Base-by-base conservation (phyloP, 2,888 invertebrate genomes). In the Cabera pusaria region DNA sequence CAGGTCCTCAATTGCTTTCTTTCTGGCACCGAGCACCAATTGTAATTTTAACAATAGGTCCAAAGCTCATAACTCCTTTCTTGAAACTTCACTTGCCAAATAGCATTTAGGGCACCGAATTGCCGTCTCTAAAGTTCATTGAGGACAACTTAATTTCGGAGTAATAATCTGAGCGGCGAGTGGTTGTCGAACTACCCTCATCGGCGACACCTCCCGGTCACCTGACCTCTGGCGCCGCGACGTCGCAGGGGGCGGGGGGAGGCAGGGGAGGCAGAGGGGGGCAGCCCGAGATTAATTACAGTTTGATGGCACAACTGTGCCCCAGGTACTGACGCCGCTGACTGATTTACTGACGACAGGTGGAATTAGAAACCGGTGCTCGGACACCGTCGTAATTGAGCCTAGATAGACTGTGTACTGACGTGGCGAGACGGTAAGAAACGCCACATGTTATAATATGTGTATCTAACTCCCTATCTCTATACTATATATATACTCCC, bases 211-310 rank as follows among this genome's bases (percentile, higher is more conserved):
- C 29, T 32, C 11, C 19, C 40, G 72, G 73, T 73, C 79, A 78
- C 78, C 77, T 80, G 79, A 64, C 57, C 55, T 46, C 41, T 55
- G 78, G 76, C 81, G 75, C 79, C 77, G 60, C 54, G 27, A 33
- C 49, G 77, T 60, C 72, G 71, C 64, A 42, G 10, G 33, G 49
- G 36, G 47, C 52, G 49, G 50, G 48, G 23, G n/a, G 31, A 29
- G 34, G 21, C 20, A 14, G 41, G 36, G 18, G n/a, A n/a, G 42
- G 36, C 40, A 28, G 32, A 14, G 38, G 54, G 47, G 47, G 52
- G 37, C 55, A 50, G 55, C 52, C 37, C 32, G 61, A 78, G 81
- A 85, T 85, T 84, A 84, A 85, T 85, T 85, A 82, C 84, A 74
- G 76, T 82, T 78, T 77, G 76, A 77, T 76, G 69, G 61, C 60